These are phyloP conservation scores for Myanophis thanlyinensis DNA, from an alignment of 2,113 vertebrate species.

Conservation along the genomic window DNA sequence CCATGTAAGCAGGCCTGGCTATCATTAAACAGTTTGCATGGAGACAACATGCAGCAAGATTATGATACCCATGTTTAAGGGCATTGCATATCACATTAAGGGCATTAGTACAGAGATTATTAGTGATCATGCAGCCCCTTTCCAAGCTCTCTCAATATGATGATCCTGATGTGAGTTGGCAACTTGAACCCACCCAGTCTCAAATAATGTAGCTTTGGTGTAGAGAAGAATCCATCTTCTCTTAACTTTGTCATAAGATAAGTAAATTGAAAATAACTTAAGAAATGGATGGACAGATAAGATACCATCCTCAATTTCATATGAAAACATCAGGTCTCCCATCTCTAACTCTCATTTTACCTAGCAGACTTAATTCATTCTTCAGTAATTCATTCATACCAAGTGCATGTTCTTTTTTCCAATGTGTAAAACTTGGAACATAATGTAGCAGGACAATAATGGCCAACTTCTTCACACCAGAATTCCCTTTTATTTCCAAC, in stretches of 20 bases:
- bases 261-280: neutral
- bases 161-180: neutral
- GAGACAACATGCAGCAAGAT: neutral
- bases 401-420: neutral
- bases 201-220: neutral
- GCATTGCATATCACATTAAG: neutral
- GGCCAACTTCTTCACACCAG: neutral
- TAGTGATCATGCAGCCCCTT: neutral
- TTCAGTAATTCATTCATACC: neutral
- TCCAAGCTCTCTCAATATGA: neutral
- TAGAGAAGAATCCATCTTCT: neutral
- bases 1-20: neutral
- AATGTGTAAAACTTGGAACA: neutral
- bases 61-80: neutral
- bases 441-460: neutral
- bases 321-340: neutral
- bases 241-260: neutral
- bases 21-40: neutral
- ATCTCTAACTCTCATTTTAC: neutral
- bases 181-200: neutral
- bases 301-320: neutral
- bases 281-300: neutral
- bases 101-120: neutral
- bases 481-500: neutral
- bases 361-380: neutral